Percentiles rank a stretch among this genome's conserved stretches.
phyloP scores from a whole-genome alignment of 2,113 vertebrate genomes.

The Pipra filicauda region DNA sequence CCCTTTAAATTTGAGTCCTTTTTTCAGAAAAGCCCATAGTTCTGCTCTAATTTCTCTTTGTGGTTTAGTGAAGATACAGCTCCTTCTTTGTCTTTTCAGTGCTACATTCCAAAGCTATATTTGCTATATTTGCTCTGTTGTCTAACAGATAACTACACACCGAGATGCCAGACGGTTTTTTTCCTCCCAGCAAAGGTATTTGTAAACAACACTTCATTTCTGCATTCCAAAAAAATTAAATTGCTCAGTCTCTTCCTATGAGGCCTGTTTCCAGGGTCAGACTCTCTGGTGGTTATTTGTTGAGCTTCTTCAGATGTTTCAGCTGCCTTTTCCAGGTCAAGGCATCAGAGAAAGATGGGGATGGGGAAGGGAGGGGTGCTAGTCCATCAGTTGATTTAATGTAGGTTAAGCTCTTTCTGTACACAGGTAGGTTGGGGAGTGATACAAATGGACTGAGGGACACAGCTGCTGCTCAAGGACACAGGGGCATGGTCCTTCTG shows the following conservation, averaged over 20 bases:
- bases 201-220: slow-evolving; percentile 9
- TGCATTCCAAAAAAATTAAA: neutral
- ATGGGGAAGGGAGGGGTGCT: neutral
- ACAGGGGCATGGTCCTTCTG: neutral
- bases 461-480: neutral
- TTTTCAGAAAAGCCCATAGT: neutral
- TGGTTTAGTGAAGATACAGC: neutral
- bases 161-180: neutral
- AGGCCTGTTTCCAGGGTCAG: neutral
- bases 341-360: neutral
- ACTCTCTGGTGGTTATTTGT: neutral
- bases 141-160: neutral
- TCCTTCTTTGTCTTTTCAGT: neutral
- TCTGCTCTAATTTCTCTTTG: neutral
- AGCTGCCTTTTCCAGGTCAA: neutral
- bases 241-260: neutral
- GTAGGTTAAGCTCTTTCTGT: neutral
- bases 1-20: neutral
- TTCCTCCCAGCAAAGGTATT: slow-evolving; percentile 10
- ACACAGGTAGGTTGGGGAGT: neutral
- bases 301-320: neutral
- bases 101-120: neutral
- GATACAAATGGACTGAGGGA: neutral
- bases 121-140: neutral
- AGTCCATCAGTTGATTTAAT: neutral